These are phyloP conservation scores for Zaprionus ghesquierei DNA, from an alignment of 1,140 invertebrate genomes.

Conservation along the genomic window DNA sequence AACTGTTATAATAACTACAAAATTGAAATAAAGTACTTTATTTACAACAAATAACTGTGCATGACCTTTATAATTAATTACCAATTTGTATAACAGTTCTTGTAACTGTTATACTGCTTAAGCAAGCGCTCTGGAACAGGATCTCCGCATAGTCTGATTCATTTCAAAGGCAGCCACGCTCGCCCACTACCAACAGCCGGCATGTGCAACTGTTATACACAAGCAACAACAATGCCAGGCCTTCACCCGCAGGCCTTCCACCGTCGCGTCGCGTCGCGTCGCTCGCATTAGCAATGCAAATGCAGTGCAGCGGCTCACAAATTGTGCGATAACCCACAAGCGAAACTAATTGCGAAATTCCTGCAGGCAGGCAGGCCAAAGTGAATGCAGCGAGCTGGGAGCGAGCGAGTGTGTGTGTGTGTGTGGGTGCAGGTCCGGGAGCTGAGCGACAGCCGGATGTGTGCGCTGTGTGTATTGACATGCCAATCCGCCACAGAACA, in stretches of 20 bases:
- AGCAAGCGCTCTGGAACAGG: background rate
- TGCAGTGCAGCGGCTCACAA: conserved; percentile 51
- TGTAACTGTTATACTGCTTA: background rate
- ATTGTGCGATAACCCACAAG: conserved; percentile 41
- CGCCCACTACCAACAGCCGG: background rate
- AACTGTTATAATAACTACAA: background rate
- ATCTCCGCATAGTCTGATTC: background rate
- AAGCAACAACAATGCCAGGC: background rate
- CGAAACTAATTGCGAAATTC: conserved; percentile 73
- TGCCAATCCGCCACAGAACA: background rate
- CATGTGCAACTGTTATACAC: conserved; percentile 14
- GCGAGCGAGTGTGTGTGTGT: background rate
- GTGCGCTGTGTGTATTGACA: background rate
- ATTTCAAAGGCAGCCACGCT: background rate
- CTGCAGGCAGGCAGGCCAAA: conserved; percentile 62
- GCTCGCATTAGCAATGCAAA: conserved; percentile 56
- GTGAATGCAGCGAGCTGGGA: conserved; percentile 42
- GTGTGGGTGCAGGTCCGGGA: conserved; percentile 61
- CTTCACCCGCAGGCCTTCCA: conserved; percentile 6
- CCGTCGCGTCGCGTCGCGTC: too few species aligned
- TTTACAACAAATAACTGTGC: background rate
- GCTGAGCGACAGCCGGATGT: conserved; percentile 44
- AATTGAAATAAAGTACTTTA: too few species aligned
- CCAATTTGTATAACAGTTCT: background rate
- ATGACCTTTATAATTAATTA: background rate